A percentile compares a stretch with the other conserved stretches of the same genome.
Conservation (phyloP, 2,797 vertebrate genomes). For the Bovichtus diacanthus region DNA sequence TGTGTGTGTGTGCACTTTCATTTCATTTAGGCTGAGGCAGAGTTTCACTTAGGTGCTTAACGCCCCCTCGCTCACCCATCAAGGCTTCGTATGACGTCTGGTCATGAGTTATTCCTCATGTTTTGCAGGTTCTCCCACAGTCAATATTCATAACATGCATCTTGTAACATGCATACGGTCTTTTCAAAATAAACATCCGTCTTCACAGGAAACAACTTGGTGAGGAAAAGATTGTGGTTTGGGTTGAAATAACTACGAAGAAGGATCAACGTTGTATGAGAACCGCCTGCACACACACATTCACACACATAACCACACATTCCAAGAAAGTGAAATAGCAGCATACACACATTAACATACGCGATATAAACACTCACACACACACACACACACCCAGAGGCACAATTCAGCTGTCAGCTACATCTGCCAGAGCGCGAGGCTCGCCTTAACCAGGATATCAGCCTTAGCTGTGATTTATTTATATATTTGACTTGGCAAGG, state of each 20-base stretch:
- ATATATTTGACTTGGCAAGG: conserved; percentile 53
- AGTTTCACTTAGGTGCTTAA: conserved; percentile 13
- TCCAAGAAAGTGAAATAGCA: conserved; percentile 12
- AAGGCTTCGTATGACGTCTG: no score
- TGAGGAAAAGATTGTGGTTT: no score
- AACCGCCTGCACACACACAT: not conserved
- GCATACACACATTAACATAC: conserved; percentile 1
- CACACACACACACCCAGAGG: conserved; percentile 16
- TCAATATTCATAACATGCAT: no score
- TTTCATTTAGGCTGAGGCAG: conserved; percentile 8
- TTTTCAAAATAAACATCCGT: no score
- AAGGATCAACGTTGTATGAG: no score
- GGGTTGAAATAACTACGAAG: no score
- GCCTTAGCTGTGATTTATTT: conserved; percentile 57
- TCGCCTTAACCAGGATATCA: conserved; percentile 30
- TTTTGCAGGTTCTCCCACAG: no score
- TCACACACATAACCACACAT: not conserved
- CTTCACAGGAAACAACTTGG: no score
- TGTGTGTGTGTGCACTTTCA: conserved; percentile 11
- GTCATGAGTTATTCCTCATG: no score
- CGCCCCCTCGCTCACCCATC: not conserved
- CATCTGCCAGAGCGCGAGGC: conserved; percentile 35
- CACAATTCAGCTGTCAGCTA: conserved; percentile 49
- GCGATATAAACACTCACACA: conserved; percentile 32
- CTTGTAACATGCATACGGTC: no score